These are phyloP conservation scores for Cremastinae sp. DNA, from an alignment of 2,888 invertebrate species.

Conservation along the genomic window DNA sequence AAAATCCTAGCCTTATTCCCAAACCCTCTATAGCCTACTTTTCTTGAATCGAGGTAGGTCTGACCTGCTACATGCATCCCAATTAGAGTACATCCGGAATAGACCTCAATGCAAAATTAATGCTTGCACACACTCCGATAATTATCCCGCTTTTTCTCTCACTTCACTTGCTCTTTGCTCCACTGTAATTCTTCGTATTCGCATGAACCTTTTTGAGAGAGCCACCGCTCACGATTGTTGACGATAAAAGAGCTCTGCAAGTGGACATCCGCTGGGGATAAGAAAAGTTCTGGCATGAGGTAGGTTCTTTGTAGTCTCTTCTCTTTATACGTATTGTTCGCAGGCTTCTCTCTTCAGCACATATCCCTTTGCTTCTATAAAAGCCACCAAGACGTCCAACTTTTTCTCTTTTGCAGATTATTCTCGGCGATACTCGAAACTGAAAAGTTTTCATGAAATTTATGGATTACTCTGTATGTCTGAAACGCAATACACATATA, in stretches of 20 bases:
- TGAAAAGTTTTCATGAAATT: conserved; percentile 14
- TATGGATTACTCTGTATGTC: background rate
- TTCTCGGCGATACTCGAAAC: conserved; percentile 17
- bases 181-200: too few species aligned
- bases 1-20: conserved; percentile 25
- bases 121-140: too few species aligned
- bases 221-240: too few species aligned
- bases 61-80: background rate
- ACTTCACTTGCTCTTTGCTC: too few species aligned
- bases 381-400: background rate
- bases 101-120: too few species aligned
- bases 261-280: too few species aligned
- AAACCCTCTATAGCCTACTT: conserved; percentile 9
- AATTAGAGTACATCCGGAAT: conserved; percentile 1
- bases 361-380: conserved; percentile 1
- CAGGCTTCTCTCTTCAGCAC: too few species aligned
- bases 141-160: too few species aligned
- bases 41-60: background rate
- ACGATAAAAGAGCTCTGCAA: too few species aligned
- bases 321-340: background rate
- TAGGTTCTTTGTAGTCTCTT: conserved; percentile 27
- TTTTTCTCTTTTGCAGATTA: conserved; percentile 5
- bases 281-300: too few species aligned
- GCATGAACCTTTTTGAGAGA: too few species aligned
- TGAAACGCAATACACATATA: background rate